Conservation (phyloP, 2,797 vertebrate genomes). For the Falco biarmicus region DNA sequence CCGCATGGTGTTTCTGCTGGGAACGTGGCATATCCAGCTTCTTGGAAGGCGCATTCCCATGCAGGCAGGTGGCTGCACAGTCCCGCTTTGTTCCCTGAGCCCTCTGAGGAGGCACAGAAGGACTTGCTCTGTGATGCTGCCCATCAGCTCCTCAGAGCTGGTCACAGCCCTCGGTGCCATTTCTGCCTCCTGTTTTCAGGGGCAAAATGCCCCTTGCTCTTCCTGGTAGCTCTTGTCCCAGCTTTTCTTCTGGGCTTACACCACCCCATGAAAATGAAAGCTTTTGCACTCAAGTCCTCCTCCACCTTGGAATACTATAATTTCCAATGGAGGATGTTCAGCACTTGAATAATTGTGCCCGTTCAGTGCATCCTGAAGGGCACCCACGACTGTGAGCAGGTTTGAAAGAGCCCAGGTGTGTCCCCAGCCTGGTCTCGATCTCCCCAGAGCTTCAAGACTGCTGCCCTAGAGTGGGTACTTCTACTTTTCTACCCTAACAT, state of each 20-base stretch:
- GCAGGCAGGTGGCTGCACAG: conserved; percentile 38
- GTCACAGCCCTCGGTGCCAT: neutral
- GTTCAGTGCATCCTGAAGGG: neutral
- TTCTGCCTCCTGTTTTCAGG: neutral
- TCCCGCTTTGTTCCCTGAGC: conserved; percentile 29
- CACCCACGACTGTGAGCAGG: rapidly evolving
- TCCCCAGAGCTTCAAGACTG: neutral
- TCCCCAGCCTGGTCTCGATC: neutral
- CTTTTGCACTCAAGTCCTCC: neutral
- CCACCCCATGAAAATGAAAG: neutral
- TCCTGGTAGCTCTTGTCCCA: neutral
- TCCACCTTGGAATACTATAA: neutral
- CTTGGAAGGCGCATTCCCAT: conserved; percentile 56
- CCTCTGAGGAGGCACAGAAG: neutral
- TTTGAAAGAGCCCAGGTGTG: neutral
- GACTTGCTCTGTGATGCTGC: neutral
- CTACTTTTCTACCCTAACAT: neutral
- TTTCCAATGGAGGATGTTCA: neutral
- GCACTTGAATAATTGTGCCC: neutral
- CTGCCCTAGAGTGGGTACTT: neutral
- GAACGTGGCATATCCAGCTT: conserved; percentile 46
- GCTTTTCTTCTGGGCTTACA: neutral
- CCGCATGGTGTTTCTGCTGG: neutral
- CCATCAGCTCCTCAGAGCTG: neutral
- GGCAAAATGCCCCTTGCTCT: neutral